Percentiles rank a stretch among this genome's conserved stretches.
These are phyloP conservation scores for Philereme transversata DNA, from an alignment of 2,888 invertebrate species.

Conservation along the genomic window DNA sequence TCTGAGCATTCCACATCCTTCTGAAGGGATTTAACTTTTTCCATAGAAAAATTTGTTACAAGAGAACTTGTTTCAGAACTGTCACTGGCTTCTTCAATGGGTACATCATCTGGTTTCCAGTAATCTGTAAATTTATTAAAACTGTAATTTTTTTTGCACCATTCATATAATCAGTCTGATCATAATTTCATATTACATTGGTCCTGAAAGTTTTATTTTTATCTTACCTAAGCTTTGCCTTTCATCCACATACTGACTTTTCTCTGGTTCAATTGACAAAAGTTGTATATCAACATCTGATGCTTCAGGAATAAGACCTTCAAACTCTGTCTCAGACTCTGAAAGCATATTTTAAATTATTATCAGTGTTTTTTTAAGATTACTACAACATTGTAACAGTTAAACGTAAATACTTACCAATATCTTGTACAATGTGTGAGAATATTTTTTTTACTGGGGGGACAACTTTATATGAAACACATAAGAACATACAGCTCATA, in stretches of 20 bases:
- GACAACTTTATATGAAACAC: constrained; percentile 59
- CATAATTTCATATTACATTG: no score
- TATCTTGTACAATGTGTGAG: constrained; percentile 67
- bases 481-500: constrained; percentile 56
- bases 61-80: constrained; percentile 77
- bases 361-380: not conserved
- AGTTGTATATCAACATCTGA: constrained; percentile 70
- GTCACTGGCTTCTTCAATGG: constrained; percentile 73
- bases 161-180: not conserved
- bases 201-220: not conserved
- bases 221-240: constrained; percentile 69
- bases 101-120: constrained; percentile 75
- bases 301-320: constrained; percentile 72
- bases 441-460: constrained; percentile 57
- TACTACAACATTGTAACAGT: no score
- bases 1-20: constrained; percentile 72
- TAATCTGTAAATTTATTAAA: constrained; percentile 53
- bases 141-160: not conserved
- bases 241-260: constrained; percentile 57
- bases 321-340: constrained; percentile 75
- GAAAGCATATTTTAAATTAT: constrained; percentile 36
- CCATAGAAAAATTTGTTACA: constrained; percentile 70
- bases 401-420: constrained; percentile 54
- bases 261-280: constrained; percentile 71
- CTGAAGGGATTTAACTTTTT: constrained; percentile 67